Evolutionary conservation across 2,888 invertebrate species (phyloP).

Genomic region (Clivina fossor): DNA sequence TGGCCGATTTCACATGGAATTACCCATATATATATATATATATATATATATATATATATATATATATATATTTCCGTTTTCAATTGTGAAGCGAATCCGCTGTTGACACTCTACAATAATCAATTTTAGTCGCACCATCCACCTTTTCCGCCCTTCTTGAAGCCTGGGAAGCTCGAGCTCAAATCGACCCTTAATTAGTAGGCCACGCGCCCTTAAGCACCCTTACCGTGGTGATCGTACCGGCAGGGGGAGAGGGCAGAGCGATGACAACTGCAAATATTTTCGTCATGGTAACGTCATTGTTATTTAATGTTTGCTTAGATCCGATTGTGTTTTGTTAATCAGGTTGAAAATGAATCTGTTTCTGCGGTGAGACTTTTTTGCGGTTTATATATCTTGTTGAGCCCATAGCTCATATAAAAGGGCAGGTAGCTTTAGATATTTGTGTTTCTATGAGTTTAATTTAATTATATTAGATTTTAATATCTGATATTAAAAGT

Average conservation of each 20-base stretch:
- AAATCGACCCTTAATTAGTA: slow-evolving; percentile 49
- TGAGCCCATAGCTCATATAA: too few species aligned
- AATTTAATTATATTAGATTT: too few species aligned
- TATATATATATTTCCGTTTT: too few species aligned
- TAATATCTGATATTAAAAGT: too few species aligned
- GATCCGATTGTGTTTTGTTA: slow-evolving; percentile 29
- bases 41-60: too few species aligned
- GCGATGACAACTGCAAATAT: slow-evolving; percentile 32
- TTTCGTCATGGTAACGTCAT: slow-evolving; percentile 26
- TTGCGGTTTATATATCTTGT: slow-evolving; percentile 1
- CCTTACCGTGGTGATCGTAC: slow-evolving; percentile 45
- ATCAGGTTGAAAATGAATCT: slow-evolving; percentile 32
- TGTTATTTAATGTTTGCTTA: slow-evolving; percentile 26
- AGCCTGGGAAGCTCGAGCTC: slow-evolving; percentile 38
- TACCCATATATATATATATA: too few species aligned
- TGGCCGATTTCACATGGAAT: too few species aligned
- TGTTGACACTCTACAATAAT: slow-evolving; percentile 48
- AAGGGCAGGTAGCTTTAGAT: too few species aligned
- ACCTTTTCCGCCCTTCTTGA: slow-evolving; percentile 44
- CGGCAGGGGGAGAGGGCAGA: background rate
- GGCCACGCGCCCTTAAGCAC: slow-evolving; percentile 50
- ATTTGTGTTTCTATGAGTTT: too few species aligned
- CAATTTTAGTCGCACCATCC: slow-evolving; percentile 42
- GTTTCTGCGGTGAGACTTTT: slow-evolving; percentile 19
- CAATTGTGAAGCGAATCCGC: slow-evolving; percentile 35